Evolutionary conservation across 2,797 vertebrate species (phyloP).

Genomic region (Sebastes wilsoni): DNA sequence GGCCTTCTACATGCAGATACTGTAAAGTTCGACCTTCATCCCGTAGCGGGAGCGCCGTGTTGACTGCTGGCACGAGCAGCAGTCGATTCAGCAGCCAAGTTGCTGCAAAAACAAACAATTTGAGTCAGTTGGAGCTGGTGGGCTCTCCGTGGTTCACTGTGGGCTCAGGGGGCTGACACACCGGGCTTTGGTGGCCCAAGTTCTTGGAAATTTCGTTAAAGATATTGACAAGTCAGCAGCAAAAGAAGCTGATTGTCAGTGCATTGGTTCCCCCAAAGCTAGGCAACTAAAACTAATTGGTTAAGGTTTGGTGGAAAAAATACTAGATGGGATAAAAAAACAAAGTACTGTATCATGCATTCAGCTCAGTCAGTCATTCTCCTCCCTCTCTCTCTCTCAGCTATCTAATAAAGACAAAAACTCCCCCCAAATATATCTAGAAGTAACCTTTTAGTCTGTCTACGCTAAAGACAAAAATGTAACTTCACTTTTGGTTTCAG

Average conservation of each 20-base stretch:
- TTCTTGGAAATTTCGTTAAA: neutral
- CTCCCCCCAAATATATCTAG: neutral
- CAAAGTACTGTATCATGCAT: neutral
- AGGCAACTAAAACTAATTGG: neutral
- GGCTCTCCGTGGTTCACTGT: neutral
- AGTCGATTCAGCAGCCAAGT: neutral
- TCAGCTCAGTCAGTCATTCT: neutral
- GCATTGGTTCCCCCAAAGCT: neutral
- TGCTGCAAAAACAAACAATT: constrained; percentile 8
- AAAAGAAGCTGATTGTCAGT: neutral
- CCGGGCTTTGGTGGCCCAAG: neutral
- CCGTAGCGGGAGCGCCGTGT: neutral
- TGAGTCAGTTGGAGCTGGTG: neutral
- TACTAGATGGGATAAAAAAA: neutral
- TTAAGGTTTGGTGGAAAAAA: neutral
- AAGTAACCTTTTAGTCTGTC: neutral
- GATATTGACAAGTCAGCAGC: neutral
- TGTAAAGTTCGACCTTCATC: constrained; percentile 15
- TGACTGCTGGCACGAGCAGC: constrained; percentile 6
- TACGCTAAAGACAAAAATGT: neutral
- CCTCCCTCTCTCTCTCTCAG: neutral
- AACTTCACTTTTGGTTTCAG: neutral
- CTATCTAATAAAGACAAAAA: no score
- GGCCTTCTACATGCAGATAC: neutral
- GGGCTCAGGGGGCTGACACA: neutral